Percentiles rank a stretch among this genome's conserved stretches.
These are phyloP conservation scores for Drosophila kanekoi DNA, from an alignment of 2,888 invertebrate species.

Conservation along the genomic window DNA sequence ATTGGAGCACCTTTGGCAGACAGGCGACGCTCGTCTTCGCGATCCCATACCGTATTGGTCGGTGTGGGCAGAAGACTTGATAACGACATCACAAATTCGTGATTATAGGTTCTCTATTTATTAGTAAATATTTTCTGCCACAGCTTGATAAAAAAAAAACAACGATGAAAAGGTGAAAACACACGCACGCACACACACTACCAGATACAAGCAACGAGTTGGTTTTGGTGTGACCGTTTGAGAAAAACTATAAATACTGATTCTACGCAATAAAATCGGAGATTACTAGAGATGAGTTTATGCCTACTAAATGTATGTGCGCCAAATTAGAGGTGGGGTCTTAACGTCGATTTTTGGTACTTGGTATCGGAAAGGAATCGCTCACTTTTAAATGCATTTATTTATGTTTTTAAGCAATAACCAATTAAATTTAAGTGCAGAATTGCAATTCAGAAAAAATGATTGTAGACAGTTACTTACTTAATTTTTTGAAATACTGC, in stretches of 20 bases:
- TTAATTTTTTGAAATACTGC: too few relatives aligned
- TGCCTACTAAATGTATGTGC: too few relatives aligned
- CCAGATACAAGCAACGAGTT: conserved; percentile 27
- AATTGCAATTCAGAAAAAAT: too few relatives aligned
- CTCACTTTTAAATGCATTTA: too few relatives aligned
- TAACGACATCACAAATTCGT: conserved; percentile 76
- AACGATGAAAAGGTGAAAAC: conserved; percentile 29
- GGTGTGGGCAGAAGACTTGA: conserved; percentile 94
- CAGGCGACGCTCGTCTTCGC: conserved; percentile 91
- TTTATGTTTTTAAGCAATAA: too few relatives aligned
- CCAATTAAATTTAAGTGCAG: too few relatives aligned
- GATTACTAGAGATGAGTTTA: background rate
- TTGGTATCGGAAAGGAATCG: too few relatives aligned
- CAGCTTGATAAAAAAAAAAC: conserved; percentile 25
- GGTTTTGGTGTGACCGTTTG: conserved; percentile 28
- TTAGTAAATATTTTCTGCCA: conserved; percentile 8
- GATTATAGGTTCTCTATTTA: background rate
- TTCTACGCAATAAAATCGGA: background rate
- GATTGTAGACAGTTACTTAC: too few relatives aligned
- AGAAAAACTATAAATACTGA: background rate
- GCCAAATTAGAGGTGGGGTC: too few relatives aligned
- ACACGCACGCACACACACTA: conserved; percentile 34
- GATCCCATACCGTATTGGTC: conserved; percentile 94
- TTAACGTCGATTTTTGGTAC: too few relatives aligned
- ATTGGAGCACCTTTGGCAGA: conserved; percentile 82